Percentiles rank a stretch among this genome's conserved stretches.
Conservation (phyloP, 2,888 invertebrate genomes). For the Acanthosepion esculentum region DNA sequence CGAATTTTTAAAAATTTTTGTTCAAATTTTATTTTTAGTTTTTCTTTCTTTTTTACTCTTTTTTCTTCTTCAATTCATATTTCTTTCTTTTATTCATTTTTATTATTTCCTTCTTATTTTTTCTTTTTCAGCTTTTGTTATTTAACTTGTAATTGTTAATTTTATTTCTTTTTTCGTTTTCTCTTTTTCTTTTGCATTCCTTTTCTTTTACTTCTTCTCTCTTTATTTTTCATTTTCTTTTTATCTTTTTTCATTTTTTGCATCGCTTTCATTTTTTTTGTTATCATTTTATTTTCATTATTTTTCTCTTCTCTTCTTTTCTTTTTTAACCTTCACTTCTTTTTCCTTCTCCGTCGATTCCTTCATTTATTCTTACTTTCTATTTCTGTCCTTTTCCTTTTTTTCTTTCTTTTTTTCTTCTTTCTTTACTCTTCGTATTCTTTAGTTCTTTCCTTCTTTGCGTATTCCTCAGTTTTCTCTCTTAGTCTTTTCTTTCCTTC, state of each 20-base stretch:
- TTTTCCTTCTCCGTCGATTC: neutral
- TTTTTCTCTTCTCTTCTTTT: neutral
- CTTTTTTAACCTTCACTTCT: neutral
- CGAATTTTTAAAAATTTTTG: neutral
- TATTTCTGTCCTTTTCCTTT: slow-evolving; percentile 24
- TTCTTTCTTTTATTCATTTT: too few relatives aligned
- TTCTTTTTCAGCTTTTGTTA: too few relatives aligned
- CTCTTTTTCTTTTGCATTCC: neutral
- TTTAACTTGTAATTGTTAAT: too few relatives aligned
- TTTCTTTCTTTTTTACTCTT: too few relatives aligned
- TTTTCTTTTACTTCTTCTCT: neutral
- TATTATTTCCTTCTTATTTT: too few relatives aligned
- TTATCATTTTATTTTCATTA: neutral
- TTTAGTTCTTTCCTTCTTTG: neutral
- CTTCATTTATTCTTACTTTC: slow-evolving; percentile 34
- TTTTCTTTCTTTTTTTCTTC: neutral
- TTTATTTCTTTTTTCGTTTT: too few relatives aligned
- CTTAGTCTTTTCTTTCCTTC: neutral
- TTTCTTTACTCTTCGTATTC: neutral
- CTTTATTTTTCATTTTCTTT: too few relatives aligned
- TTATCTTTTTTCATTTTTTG: neutral
- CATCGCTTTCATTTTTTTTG: neutral
- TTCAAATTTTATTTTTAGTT: too few relatives aligned
- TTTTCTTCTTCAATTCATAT: too few relatives aligned
- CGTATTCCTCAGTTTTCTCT: too few relatives aligned